These are phyloP conservation scores for Zaprionus nigranus DNA, from an alignment of 1,140 invertebrate species.

Conservation along the genomic window DNA sequence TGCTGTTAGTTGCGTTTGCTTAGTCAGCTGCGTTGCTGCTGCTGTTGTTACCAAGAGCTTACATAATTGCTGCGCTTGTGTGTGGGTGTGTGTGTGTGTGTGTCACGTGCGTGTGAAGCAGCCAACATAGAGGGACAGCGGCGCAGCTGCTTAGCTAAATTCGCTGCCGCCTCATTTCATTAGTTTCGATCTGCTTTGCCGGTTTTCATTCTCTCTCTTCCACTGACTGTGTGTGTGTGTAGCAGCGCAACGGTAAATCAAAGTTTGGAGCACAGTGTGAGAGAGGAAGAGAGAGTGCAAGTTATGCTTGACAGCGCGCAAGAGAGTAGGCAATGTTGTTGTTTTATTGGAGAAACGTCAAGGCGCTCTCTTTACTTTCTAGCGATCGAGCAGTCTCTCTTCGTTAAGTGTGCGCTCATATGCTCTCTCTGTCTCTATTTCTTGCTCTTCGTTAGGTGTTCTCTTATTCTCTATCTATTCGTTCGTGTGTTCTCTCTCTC, in stretches of 20 bases:
- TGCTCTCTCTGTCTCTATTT: not conserved
- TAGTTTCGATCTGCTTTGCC: conserved; percentile 5
- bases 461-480: not conserved
- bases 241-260: not conserved
- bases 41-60: conserved; percentile 38
- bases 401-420: not conserved
- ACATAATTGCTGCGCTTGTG: conserved; percentile 63
- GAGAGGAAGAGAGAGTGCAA: not conserved
- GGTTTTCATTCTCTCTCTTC: not conserved
- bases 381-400: not conserved
- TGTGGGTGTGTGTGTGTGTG: conserved; percentile 25
- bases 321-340: not conserved
- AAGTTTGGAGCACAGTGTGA: not conserved
- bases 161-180: not conserved
- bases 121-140: not conserved
- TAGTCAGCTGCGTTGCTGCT: conserved; percentile 32
- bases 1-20: conserved; percentile 6
- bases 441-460: not conserved
- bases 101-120: conserved; percentile 24
- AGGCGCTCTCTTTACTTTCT: not conserved
- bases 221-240: not conserved
- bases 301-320: not conserved
- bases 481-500: not conserved
- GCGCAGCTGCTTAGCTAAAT: conserved; percentile 8
- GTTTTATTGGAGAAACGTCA: not conserved